Percentiles rank a stretch among this genome's conserved stretches.
Conservation (phyloP, 1,140 invertebrate species). For the Pseudomyrmex gracilis region DNA sequence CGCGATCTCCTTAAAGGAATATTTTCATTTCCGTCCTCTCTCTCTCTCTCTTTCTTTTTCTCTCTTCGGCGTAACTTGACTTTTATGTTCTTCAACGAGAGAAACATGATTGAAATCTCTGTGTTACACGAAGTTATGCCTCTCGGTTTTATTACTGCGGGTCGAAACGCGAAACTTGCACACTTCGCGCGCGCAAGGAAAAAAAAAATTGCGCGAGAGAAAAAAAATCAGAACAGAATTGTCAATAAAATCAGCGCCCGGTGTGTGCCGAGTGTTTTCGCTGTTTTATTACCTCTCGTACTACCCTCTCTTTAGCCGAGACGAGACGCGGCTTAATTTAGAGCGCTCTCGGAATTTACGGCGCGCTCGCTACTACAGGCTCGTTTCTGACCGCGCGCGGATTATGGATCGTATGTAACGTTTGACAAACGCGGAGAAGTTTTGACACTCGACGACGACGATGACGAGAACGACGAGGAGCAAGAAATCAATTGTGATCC, state of each 20-base stretch:
- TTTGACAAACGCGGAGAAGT: constrained; percentile 52
- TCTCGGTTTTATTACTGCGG: not conserved
- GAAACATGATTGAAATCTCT: not conserved
- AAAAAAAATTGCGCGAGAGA: not conserved
- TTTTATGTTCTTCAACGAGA: not conserved
- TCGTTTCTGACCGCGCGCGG: constrained; percentile 43
- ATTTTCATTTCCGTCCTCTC: no score
- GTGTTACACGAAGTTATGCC: not conserved
- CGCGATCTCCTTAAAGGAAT: no score
- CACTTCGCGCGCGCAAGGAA: not conserved
- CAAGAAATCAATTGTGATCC: constrained; percentile 69
- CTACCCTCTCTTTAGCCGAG: constrained; percentile 49
- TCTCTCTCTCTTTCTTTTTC: no score
- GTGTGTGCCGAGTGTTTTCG: constrained; percentile 48
- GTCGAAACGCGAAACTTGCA: not conserved
- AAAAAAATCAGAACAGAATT: not conserved
- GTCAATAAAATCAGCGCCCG: constrained; percentile 65
- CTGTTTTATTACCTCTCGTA: constrained; percentile 47
- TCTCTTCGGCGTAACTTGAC: no score
- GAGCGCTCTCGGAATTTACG: constrained; percentile 65
- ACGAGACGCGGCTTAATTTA: constrained; percentile 68
- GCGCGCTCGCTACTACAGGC: constrained; percentile 5
- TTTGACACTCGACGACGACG: constrained; percentile 3
- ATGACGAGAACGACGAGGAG: not conserved
- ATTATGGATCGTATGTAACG: constrained; percentile 72